A percentile compares a stretch with the other conserved stretches of the same genome.
phyloP scores from a whole-genome alignment of 2,888 invertebrate species.

The Lepidocyrtoides sp. region DNA sequence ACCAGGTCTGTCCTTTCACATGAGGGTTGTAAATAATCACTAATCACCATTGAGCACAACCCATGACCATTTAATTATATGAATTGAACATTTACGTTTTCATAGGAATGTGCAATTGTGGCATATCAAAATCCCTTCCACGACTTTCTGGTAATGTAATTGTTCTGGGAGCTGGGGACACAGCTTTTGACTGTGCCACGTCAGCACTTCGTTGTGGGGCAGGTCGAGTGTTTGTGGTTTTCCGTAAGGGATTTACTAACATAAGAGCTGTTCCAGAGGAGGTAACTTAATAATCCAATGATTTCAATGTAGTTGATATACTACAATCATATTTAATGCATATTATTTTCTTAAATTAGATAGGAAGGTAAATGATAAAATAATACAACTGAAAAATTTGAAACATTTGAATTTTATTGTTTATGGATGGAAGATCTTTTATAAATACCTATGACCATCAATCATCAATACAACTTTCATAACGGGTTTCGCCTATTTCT shows the following conservation, averaged over 20 bases:
- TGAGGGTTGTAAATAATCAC: background rate
- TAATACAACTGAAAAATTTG: too few relatives aligned
- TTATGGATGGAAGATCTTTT: too few relatives aligned
- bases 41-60: background rate
- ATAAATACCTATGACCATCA: background rate
- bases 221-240: conserved; percentile 95
- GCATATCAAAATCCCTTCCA: conserved; percentile 89
- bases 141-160: conserved; percentile 93
- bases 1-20: conserved; percentile 88
- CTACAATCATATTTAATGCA: background rate
- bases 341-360: background rate
- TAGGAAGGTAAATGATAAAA: too few relatives aligned
- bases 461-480: too few relatives aligned
- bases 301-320: too few relatives aligned
- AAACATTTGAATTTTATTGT: too few relatives aligned
- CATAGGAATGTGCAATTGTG: conserved; percentile 93
- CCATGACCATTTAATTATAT: background rate
- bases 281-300: conserved; percentile 88
- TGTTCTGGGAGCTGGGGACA: conserved; percentile 98
- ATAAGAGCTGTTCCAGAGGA: conserved; percentile 99
- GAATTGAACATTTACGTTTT: too few relatives aligned
- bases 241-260: conserved; percentile 97
- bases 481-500: conserved; percentile 82
- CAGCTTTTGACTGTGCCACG: conserved; percentile 99
- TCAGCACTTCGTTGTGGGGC: conserved; percentile 98